Base-by-base conservation (phyloP, 1,140 invertebrate genomes). In the Drosophila virilis region DNA sequence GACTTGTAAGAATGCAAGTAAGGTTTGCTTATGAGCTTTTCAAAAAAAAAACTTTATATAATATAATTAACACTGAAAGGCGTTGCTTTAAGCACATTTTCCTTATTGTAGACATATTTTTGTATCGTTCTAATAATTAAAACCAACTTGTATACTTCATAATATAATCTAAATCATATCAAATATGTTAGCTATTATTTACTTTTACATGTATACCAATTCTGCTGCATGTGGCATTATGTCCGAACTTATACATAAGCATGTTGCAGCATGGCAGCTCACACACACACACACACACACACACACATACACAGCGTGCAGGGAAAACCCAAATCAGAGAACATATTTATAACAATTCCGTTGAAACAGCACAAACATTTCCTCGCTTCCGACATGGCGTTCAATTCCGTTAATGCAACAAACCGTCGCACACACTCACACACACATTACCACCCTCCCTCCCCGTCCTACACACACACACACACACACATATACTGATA, bases 361-460 rank as follows among this genome's bases (percentile, higher is more conserved):
- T 71, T 83, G 78, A 74, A 83, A 72, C 78, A 68, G 88, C 50
- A 74, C 77, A 65, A 89, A 84, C 84, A 88, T 84, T 89, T 88
- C 77, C 84, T 84, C 74, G 78, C 84, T 77, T 84, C 84, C 83
- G 83, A 89, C 84, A 88, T 84, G 70, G 64, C 84, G 74, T 88
- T 86, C 84, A 88, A 89, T 88, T 88, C 84, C 84, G 84, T 84
- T 84, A 88, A 84, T 81, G 84, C 85, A 89, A 74, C 77, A 80
- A 79, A 73, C 45, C 71, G 65, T 64, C 28, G 40, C 68, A 67
- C 60, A 65, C 71, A 51, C 72, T 62, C 58, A 69, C 48, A 52
- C 46, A 60, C 33, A 17, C 38, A 43, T 42, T 51, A 6, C 22
- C 3, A 4, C 22, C 22, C 58, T 1, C 17, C 17, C 17, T 1